Conservation (phyloP, 2,888 invertebrate species). For the Carabus problematicus region DNA sequence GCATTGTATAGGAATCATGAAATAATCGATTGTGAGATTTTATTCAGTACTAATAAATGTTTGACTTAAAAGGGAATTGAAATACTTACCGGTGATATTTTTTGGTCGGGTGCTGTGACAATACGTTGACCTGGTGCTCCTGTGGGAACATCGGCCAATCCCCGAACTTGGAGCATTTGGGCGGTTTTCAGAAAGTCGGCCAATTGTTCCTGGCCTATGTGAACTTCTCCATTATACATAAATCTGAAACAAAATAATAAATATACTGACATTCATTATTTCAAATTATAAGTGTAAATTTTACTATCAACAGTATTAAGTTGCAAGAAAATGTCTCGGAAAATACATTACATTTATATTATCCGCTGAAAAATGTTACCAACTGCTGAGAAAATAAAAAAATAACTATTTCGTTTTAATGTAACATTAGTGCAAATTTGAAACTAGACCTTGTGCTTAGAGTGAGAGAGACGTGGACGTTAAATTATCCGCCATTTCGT, state of each 20-base stretch:
- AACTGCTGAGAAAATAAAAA: too few relatives aligned
- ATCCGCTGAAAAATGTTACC: too few relatives aligned
- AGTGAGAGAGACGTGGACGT: background rate
- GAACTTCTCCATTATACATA: constrained; percentile 93
- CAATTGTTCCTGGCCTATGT: constrained; percentile 86
- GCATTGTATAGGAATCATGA: too few relatives aligned
- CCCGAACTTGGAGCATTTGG: constrained; percentile 85
- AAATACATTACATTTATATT: too few relatives aligned
- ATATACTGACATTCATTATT: background rate
- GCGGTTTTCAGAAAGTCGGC: constrained; percentile 87
- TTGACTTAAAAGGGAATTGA: too few relatives aligned
- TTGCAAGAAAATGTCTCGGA: too few relatives aligned
- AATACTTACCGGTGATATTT: constrained; percentile 73
- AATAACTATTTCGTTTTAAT: too few relatives aligned
- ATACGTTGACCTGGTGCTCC: constrained; percentile 57
- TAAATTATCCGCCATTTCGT: constrained; percentile 35
- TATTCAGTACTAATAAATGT: too few relatives aligned
- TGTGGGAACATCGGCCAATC: constrained; percentile 79
- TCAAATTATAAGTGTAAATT: too few relatives aligned
- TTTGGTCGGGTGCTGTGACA: constrained; percentile 64
- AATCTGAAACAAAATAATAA: constrained; percentile 64
- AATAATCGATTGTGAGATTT: too few relatives aligned
- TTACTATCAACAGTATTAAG: background rate
- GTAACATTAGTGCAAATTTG: constrained; percentile 3
- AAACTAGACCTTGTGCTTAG: too few relatives aligned